Percentiles rank a stretch among this genome's conserved stretches.
phyloP scores from a whole-genome alignment of 2,113 vertebrate species.

The Nyctereutes procyonoides region DNA sequence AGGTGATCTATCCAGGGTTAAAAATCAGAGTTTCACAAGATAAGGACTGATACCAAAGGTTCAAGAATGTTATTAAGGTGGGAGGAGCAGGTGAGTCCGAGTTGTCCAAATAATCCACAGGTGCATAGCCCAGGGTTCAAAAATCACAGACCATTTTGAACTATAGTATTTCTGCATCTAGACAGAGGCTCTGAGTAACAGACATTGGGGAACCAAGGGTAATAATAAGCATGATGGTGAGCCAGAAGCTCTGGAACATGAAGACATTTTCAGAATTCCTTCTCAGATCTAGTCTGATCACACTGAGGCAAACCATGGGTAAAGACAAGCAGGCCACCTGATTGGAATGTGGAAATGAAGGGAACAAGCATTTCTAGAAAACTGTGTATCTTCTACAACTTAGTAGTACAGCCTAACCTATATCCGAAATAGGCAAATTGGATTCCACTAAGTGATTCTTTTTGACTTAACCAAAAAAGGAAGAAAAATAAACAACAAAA shows the following conservation, averaged over 20 bases:
- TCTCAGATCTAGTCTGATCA: neutral
- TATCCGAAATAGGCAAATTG: neutral
- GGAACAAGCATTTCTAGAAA: neutral
- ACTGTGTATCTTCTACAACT: neutral
- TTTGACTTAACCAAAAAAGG: neutral
- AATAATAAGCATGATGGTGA: neutral
- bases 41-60: slow-evolving; percentile 25
- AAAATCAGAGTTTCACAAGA: slow-evolving; percentile 38
- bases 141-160: neutral
- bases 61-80: slow-evolving; percentile 25
- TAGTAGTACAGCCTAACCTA: neutral
- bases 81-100: neutral
- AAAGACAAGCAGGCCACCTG: neutral
- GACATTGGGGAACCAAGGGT: neutral
- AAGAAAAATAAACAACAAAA: neutral
- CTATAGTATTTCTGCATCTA: neutral
- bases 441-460: neutral
- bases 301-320: neutral
- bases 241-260: neutral
- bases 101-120: neutral
- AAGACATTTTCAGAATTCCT: neutral
- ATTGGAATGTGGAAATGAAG: neutral
- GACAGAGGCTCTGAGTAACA: neutral
- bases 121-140: neutral
- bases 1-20: slow-evolving; percentile 40